These are phyloP conservation scores for Lepidocyrtoides sp. DNA, from an alignment of 2,888 invertebrate genomes.

Conservation along the genomic window DNA sequence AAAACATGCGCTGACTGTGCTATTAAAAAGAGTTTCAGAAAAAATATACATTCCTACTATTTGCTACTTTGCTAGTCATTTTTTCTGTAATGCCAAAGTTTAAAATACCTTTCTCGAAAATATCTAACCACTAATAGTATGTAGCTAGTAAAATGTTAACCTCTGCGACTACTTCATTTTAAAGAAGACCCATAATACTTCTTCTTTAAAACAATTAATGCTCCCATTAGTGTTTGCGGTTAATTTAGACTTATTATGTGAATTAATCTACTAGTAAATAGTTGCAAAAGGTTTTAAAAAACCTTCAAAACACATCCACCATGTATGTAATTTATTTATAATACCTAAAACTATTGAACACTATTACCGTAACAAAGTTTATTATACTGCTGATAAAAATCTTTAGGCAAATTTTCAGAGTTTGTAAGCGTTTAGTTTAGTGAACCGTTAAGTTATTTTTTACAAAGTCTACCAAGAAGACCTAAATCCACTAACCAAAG, in stretches of 20 bases:
- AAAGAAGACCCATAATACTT: background rate
- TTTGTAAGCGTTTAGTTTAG: constrained; percentile 54
- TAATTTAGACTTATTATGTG: background rate
- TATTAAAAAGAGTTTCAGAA: too few species aligned
- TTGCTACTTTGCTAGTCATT: too few species aligned
- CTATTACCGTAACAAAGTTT: background rate
- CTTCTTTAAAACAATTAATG: background rate
- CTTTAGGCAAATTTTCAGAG: constrained; percentile 37
- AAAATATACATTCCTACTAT: too few species aligned
- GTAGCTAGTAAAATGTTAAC: too few species aligned
- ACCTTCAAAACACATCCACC: too few species aligned
- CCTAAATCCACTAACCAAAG: background rate
- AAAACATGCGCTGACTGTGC: too few species aligned
- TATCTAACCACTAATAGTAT: too few species aligned
- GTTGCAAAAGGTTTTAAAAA: background rate
- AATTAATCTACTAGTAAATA: constrained; percentile 21
- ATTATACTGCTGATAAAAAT: background rate
- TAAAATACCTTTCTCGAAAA: too few species aligned
- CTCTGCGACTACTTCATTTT: too few species aligned
- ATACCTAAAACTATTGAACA: constrained; percentile 39
- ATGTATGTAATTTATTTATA: too few species aligned
- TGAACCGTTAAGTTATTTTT: background rate
- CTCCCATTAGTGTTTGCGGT: background rate
- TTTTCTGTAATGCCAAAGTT: too few species aligned
- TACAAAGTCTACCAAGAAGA: too few species aligned